Evolutionary conservation across 2,888 invertebrate genomes (phyloP).

Genomic region (Endomychus coccineus): DNA sequence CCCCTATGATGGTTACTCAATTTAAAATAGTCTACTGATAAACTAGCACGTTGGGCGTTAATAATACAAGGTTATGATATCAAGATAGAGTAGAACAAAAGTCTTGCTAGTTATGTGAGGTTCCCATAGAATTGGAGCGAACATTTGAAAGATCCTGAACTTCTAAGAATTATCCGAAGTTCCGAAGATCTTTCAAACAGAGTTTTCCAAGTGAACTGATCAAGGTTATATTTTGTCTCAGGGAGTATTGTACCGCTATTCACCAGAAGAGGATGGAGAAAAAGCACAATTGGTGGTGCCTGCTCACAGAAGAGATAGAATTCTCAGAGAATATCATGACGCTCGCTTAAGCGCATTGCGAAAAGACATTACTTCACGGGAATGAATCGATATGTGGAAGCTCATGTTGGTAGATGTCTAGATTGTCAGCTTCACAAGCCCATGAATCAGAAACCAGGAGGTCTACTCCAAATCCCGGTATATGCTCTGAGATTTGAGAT

Average conservation of each 20-base stretch:
- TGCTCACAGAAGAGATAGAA: conserved; percentile 4
- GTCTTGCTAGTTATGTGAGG: no score
- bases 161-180: conserved; percentile 20
- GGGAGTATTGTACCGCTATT: conserved; percentile 23
- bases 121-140: no score
- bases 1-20: no score
- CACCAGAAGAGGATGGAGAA: conserved; percentile 19
- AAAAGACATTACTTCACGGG: conserved; percentile 25
- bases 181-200: conserved; percentile 12
- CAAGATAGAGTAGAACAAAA: no score
- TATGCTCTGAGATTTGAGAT: conserved; percentile 25
- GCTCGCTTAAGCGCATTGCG: conserved; percentile 17
- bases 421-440: conserved; percentile 29
- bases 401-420: conserved; percentile 23
- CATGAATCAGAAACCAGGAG: conserved; percentile 26
- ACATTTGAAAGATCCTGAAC: conserved; percentile 23
- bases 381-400: conserved; percentile 19
- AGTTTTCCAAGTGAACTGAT: conserved; percentile 17
- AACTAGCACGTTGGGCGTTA: no score
- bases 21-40: no score
- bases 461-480: conserved; percentile 27
- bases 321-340: conserved; percentile 25
- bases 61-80: no score
- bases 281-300: conserved; percentile 29
- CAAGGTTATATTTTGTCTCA: conserved; percentile 23